Evolutionary conservation across 1,140 invertebrate species (phyloP).

Genomic region (Drosophila takahashii): DNA sequence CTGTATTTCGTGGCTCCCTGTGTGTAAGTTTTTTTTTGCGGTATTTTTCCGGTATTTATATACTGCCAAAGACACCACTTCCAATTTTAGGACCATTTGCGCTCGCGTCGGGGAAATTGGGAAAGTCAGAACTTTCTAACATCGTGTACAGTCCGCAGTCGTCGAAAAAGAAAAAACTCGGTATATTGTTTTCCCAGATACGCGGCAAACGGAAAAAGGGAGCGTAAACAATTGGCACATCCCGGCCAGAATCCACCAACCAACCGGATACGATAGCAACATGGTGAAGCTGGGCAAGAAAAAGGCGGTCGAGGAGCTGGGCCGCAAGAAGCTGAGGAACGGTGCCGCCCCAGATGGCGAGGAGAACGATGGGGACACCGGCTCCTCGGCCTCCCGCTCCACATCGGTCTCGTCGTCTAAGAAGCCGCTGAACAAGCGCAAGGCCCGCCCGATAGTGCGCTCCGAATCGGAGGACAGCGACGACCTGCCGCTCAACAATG

Average conservation of each 20-base stretch:
- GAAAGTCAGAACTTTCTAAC: no score
- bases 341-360: constrained; percentile 42
- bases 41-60: no score
- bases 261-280: background rate
- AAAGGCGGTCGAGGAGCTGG: constrained; percentile 38
- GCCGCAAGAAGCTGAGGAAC: constrained; percentile 43
- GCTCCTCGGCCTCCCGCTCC: background rate
- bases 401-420: background rate
- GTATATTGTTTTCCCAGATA: constrained; percentile 16
- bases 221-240: constrained; percentile 3
- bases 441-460: constrained; percentile 15
- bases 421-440: constrained; percentile 21
- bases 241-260: background rate
- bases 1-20: no score
- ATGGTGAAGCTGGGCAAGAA: constrained; percentile 66
- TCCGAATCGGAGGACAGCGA: constrained; percentile 52
- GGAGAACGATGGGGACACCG: constrained; percentile 25
- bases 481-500: constrained; percentile 54
- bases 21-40: no score
- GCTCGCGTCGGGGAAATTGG: no score
- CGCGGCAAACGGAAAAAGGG: constrained; percentile 16
- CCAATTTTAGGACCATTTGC: no score
- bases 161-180: constrained; percentile 4
- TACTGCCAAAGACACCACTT: no score
- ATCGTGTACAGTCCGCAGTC: constrained; percentile 29